Percentiles rank a stretch among this genome's conserved stretches.
Conservation (phyloP, 2,888 invertebrate species). For the Enchytraeus crypticus region DNA sequence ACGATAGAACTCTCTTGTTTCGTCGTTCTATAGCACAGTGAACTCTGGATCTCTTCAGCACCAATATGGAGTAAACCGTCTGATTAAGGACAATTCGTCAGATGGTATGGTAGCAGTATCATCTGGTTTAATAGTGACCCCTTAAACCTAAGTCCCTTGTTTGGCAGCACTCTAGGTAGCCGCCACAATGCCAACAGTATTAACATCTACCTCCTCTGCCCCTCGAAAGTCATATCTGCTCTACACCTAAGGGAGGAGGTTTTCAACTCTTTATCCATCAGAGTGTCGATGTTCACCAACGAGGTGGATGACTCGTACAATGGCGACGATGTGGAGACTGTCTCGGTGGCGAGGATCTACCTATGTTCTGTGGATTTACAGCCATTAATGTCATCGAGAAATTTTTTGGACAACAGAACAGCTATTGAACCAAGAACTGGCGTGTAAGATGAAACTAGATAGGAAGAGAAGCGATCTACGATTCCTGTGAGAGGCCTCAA, state of each 20-base stretch:
- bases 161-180: constrained; percentile 50
- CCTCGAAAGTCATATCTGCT: constrained; percentile 38
- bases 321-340: not conserved
- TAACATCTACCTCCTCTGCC: not conserved
- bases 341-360: constrained; percentile 34
- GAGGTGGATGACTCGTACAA: constrained; percentile 2
- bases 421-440: too few relatives aligned
- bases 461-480: too few relatives aligned
- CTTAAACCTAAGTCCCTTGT: constrained; percentile 82
- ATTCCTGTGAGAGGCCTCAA: constrained; percentile 48
- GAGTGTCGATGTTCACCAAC: constrained; percentile 62
- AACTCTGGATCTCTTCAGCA: too few relatives aligned
- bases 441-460: too few relatives aligned
- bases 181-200: not conserved
- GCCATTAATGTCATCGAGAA: constrained; percentile 40
- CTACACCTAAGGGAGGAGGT: constrained; percentile 45
- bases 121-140: constrained; percentile 65
- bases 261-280: constrained; percentile 54
- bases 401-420: constrained; percentile 33
- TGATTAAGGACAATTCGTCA: too few relatives aligned
- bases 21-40: too few relatives aligned
- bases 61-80: too few relatives aligned
- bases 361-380: constrained; percentile 52
- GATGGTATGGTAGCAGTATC: too few relatives aligned
- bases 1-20: too few relatives aligned